phyloP scores from a whole-genome alignment of 2,888 invertebrate genomes.

The Drosophila prolongata region DNA sequence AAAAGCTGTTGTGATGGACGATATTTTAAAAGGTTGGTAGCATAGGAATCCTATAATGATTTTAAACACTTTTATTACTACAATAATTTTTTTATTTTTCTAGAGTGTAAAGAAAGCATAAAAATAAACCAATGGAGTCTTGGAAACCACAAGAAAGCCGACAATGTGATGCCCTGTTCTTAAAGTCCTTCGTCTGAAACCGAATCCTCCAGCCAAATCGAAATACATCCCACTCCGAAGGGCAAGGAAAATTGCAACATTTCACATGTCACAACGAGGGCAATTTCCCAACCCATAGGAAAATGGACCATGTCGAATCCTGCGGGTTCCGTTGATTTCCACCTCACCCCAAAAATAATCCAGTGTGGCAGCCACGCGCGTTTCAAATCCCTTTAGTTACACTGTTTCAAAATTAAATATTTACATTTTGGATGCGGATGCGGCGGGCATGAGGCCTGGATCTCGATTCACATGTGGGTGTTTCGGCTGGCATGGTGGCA shows the following conservation, averaged over 20 bases:
- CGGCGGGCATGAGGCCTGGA: slow-evolving; percentile 27
- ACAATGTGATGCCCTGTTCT: not conserved
- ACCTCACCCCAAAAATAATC: not conserved
- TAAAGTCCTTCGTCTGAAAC: not conserved
- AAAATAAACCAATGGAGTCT: not conserved
- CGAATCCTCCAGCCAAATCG: slow-evolving; percentile 7
- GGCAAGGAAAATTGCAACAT: slow-evolving; percentile 54
- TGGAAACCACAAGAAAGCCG: not conserved
- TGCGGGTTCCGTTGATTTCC: slow-evolving; percentile 81
- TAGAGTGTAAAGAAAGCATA: not conserved
- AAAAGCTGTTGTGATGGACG: no score
- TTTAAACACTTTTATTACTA: no score
- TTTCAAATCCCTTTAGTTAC: slow-evolving; percentile 81
- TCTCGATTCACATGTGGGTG: slow-evolving; percentile 18
- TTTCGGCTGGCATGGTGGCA: slow-evolving; percentile 12
- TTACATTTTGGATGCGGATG: slow-evolving; percentile 71
- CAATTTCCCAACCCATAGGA: slow-evolving; percentile 24
- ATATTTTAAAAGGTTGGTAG: no score
- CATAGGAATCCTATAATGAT: no score
- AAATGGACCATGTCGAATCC: slow-evolving; percentile 73
- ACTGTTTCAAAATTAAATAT: slow-evolving; percentile 83
- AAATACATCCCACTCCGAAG: not conserved
- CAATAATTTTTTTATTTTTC: not conserved
- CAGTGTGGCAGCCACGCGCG: slow-evolving; percentile 67
- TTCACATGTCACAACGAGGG: slow-evolving; percentile 66